phyloP scores from a whole-genome alignment of 1,140 invertebrate genomes.

The Drosophila ohnishii region DNA sequence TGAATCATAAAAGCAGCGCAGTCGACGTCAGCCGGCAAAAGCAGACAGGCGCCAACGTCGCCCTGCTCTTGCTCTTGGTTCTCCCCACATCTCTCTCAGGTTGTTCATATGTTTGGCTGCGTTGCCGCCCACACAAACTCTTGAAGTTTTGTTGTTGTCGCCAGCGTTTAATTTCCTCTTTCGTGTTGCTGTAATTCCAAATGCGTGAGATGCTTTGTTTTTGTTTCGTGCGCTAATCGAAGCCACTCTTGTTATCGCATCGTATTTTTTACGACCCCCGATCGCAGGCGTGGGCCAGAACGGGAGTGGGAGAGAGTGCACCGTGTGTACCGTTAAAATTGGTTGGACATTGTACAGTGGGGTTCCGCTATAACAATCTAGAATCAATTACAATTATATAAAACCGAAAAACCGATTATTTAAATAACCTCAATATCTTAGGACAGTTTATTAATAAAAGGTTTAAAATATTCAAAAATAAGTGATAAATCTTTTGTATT shows the following conservation, averaged over 20 bases:
- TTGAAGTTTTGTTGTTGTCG: slow-evolving; percentile 29
- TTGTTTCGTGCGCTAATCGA: slow-evolving; percentile 62
- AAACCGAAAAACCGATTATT: neutral
- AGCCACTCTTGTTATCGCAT: slow-evolving; percentile 68
- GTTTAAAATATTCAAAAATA: too few relatives aligned
- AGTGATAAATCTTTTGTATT: too few relatives aligned
- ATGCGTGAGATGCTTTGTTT: slow-evolving; percentile 42
- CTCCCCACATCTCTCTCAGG: slow-evolving; percentile 26
- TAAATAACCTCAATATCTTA: too few relatives aligned
- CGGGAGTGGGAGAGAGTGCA: slow-evolving; percentile 4
- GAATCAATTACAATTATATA: neutral
- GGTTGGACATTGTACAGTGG: slow-evolving; percentile 7
- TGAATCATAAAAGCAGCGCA: slow-evolving; percentile 76
- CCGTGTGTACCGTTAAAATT: slow-evolving; percentile 9
- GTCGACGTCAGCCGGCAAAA: slow-evolving; percentile 48
- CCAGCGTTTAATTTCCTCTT: slow-evolving; percentile 37
- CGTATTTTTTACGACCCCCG: slow-evolving; percentile 43
- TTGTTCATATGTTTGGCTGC: slow-evolving; percentile 53
- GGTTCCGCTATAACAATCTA: too few relatives aligned
- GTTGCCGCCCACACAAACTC: slow-evolving; percentile 38
- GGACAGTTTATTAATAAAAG: too few relatives aligned
- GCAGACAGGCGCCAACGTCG: slow-evolving; percentile 50
- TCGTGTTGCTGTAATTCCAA: slow-evolving; percentile 32
- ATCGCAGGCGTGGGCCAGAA: slow-evolving; percentile 43
- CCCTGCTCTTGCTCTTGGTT: slow-evolving; percentile 17